Evolutionary conservation across 92 coral and sea anemone genomes (phyloP).

Genomic region (Heteractis magnifica): DNA sequence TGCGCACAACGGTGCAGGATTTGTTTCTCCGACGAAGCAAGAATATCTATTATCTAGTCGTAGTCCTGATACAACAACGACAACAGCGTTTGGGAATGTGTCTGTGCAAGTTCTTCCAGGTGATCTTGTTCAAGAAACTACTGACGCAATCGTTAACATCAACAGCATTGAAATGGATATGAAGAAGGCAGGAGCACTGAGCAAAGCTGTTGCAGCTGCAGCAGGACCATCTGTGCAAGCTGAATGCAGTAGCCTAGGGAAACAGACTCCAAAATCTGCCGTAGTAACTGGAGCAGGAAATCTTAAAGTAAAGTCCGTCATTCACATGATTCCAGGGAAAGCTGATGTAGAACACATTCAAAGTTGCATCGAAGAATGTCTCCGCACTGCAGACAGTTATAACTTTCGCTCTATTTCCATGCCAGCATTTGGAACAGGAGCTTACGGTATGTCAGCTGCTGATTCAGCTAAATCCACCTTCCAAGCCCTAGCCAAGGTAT

Average conservation of each 20-base stretch:
- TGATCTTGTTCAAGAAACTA: conserved; percentile 26
- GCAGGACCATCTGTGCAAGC: conserved; percentile 12
- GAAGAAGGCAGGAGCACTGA: no score
- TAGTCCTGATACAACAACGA: no score
- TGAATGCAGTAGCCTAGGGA: conserved; percentile 44
- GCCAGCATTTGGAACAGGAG: conserved; percentile 58
- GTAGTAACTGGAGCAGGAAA: conserved; percentile 50
- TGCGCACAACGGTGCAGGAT: neutral
- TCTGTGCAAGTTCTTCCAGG: conserved; percentile 23
- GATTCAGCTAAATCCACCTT: conserved; percentile 50
- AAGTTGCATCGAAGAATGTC: neutral
- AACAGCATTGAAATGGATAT: conserved; percentile 3
- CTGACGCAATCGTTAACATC: conserved; percentile 71
- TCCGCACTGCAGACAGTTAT: conserved; percentile 38
- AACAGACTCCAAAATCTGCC: conserved; percentile 46
- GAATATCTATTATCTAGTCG: no score
- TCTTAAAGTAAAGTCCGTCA: conserved; percentile 15
- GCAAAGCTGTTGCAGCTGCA: no score
- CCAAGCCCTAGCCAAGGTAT: conserved; percentile 36
- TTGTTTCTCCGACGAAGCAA: no score
- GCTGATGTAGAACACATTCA: conserved; percentile 26
- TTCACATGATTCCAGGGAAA: conserved; percentile 43
- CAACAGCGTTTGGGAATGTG: neutral
- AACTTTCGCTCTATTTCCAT: conserved; percentile 28
- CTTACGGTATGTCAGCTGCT: conserved; percentile 22